Evolutionary conservation across 2,888 invertebrate species (phyloP).

Genomic region (Clunio marinus): DNA sequence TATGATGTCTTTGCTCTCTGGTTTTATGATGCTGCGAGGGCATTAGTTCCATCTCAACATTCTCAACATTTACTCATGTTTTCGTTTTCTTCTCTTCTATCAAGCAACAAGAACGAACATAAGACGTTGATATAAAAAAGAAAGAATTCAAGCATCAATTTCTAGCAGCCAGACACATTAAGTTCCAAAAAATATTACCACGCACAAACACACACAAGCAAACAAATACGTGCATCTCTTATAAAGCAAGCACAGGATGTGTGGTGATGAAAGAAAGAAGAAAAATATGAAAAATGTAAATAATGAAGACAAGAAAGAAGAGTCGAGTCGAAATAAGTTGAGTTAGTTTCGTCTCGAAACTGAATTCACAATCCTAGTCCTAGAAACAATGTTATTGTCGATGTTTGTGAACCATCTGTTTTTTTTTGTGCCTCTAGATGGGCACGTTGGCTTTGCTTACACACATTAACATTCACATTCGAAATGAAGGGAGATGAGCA

Average conservation of each 20-base stretch:
- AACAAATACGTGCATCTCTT: not conserved
- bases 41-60: slow-evolving; percentile 7
- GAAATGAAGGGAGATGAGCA: slow-evolving; percentile 35
- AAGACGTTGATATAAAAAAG: not conserved
- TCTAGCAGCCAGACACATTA: slow-evolving; percentile 13
- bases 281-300: not conserved
- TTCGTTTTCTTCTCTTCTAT: not conserved
- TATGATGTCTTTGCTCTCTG: not conserved
- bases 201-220: not conserved
- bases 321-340: not conserved
- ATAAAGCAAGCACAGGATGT: not conserved
- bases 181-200: not conserved
- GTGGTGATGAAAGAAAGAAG: not conserved
- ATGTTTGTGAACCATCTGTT: slow-evolving; percentile 31
- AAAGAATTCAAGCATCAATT: not conserved
- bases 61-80: not conserved
- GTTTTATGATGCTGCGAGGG: not conserved
- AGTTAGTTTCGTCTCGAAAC: not conserved
- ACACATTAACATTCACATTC: not conserved
- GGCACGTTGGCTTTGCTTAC: not conserved
- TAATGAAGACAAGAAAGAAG: not conserved
- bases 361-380: slow-evolving; percentile 26
- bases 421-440: slow-evolving; percentile 6
- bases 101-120: not conserved
- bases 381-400: not conserved